A percentile compares a stretch with the other conserved stretches of the same genome.
phyloP scores from a whole-genome alignment of 2,113 vertebrate species.

The Hippoglossus stenolepis region DNA sequence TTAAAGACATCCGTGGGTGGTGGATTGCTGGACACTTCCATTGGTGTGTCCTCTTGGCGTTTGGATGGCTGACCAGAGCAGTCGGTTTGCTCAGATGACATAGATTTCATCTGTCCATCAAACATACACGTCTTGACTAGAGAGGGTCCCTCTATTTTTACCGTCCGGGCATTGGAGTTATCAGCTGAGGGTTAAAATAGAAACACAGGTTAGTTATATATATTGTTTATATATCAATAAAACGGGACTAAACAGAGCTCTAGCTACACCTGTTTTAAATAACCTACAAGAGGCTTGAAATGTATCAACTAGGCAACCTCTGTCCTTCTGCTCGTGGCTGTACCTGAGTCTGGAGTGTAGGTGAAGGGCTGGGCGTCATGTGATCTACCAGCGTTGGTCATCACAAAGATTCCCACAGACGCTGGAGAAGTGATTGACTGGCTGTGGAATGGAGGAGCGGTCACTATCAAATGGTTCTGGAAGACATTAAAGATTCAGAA shows the following conservation, averaged over 20 bases:
- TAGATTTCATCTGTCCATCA: constrained; percentile 94
- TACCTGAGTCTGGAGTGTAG: constrained; percentile 95
- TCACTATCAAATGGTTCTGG: constrained; percentile 98
- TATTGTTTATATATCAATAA: no score
- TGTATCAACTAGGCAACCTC: neutral
- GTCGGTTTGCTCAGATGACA: constrained; percentile 84
- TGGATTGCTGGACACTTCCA: constrained; percentile 94
- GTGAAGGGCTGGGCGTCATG: constrained; percentile 96
- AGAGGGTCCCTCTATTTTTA: constrained; percentile 93
- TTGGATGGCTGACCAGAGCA: constrained; percentile 84
- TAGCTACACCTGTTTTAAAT: neutral
- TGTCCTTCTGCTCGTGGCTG: constrained; percentile 34
- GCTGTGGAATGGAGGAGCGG: constrained; percentile 95
- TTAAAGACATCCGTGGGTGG: constrained; percentile 86
- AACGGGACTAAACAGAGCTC: neutral
- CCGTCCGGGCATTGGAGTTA: constrained; percentile 84
- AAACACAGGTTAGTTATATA: constrained; percentile 19
- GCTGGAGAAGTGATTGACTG: constrained; percentile 91
- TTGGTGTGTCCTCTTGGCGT: constrained; percentile 93
- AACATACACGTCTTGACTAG: constrained; percentile 92
- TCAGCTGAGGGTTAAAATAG: constrained; percentile 72
- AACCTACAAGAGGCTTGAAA: neutral
- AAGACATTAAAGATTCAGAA: constrained; percentile 14
- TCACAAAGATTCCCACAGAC: constrained; percentile 93
- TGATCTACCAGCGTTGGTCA: constrained; percentile 96